Percentiles rank a stretch among this genome's conserved stretches.
phyloP scores from a whole-genome alignment of 2,113 vertebrate genomes.

The Hystrix brachyura region DNA sequence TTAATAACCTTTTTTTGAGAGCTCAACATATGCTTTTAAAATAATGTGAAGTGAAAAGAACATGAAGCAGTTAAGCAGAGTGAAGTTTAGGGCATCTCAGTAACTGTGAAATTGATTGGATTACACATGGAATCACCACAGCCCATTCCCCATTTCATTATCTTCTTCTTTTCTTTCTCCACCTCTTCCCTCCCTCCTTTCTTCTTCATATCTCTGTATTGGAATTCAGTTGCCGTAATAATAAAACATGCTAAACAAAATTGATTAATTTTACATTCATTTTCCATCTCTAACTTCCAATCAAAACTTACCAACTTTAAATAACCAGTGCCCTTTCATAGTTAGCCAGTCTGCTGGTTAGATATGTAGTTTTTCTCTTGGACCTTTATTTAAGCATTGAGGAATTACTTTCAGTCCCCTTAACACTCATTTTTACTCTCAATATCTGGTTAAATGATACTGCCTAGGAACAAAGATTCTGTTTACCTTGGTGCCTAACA shows the following conservation, averaged over 20 bases:
- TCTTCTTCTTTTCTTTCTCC: neutral
- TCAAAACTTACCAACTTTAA: neutral
- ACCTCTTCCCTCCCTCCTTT: neutral
- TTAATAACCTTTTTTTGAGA: neutral
- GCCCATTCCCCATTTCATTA: neutral
- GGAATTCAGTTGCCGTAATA: neutral
- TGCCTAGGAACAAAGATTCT: neutral
- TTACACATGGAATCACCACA: neutral
- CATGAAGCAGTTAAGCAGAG: conserved; percentile 4
- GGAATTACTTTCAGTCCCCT: neutral
- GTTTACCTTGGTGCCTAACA: neutral
- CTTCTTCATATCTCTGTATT: neutral
- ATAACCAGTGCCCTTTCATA: neutral
- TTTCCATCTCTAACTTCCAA: conserved; percentile 16
- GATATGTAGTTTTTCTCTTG: neutral
- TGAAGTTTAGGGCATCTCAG: neutral
- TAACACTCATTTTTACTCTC: neutral
- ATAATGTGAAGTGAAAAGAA: neutral
- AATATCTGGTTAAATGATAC: neutral
- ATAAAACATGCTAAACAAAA: neutral
- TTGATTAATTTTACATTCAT: neutral
- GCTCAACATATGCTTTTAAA: neutral
- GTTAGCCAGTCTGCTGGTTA: neutral
- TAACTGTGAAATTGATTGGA: neutral
- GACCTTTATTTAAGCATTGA: neutral